These are phyloP conservation scores for Oceanodroma tethys DNA, from an alignment of 2,113 vertebrate genomes.

Conservation along the genomic window DNA sequence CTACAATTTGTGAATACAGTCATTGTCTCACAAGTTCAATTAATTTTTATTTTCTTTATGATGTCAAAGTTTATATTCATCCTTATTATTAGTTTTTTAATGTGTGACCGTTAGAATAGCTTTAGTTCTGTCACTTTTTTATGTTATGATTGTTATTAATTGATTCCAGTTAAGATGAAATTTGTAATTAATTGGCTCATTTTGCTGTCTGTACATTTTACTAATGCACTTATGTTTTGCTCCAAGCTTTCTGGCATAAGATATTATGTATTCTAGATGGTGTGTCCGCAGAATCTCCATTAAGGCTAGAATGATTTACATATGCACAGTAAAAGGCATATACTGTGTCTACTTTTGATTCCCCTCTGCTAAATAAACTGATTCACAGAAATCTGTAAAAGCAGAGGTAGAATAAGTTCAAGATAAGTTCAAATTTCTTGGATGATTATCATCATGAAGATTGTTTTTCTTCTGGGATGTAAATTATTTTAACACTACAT, in stretches of 20 bases:
- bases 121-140: neutral
- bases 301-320: neutral
- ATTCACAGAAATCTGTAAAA: neutral
- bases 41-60: neutral
- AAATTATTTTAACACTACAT: neutral
- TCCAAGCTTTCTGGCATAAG: neutral
- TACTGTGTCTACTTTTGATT: neutral
- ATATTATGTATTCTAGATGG: neutral
- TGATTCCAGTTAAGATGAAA: neutral
- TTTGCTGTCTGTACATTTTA: neutral
- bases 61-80: neutral
- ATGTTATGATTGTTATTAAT: neutral
- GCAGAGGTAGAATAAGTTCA: neutral
- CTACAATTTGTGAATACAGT: neutral
- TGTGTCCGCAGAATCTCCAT: neutral
- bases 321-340: neutral
- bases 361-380: neutral
- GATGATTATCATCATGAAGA: neutral
- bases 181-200: neutral
- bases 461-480: neutral
- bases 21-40: neutral
- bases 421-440: neutral
- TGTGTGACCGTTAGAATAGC: neutral
- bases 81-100: neutral
- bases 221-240: neutral